Evolutionary conservation across 2,888 invertebrate genomes (phyloP), one percentile per base, ranked within the genome.

Genomic region (Drosophila falleni): DNA sequence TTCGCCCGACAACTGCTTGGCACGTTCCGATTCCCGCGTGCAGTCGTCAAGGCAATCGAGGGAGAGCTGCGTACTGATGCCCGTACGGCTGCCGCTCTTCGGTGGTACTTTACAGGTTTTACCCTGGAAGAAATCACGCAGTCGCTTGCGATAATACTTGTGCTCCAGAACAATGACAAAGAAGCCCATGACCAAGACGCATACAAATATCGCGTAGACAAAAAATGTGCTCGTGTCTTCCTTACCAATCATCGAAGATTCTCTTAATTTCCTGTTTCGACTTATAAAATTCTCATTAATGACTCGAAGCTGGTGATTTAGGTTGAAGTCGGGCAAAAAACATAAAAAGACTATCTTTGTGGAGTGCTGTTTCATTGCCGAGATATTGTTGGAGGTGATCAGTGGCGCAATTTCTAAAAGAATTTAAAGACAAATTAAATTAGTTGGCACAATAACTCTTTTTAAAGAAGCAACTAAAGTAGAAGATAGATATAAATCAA

Each of bases 271-370:
- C 19, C 50, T 15, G 8, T 16, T 16, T 5, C 76, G 55, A 1
- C 87, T 81, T 37, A 92, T 79, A 35, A 91, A 90, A 44, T 89
- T 88, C 72, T 92, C 92, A 59, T 92, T 91, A 19, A 93, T 90
- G 1, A 91, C 67, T 35, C 91, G 91, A 49, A 93, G 61, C 71
- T 92, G 92, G 69, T 93, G 92, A 49, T 91, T 92, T 10, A 93
- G 76, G 64, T 91, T 90, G 35, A 92, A 93, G 71, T 93, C 93
- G 10, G 93, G 93, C 4, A 93, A 59, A n/a, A 92, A 61, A 16
- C 88, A 77, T 23, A 92, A 71, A 10, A 91, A 74, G 0, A 49
- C 62, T 6, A 92, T 92, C 55, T 87, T 77, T 0, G 79, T 77
- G 15, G 70, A 76, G 58, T 91, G 90, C 26, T 74, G 58, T 33